A percentile compares a stretch with the other conserved stretches of the same genome.
Evolutionary conservation across 2,888 invertebrate species (phyloP).

Genomic region (Cerceris rybyensis): DNA sequence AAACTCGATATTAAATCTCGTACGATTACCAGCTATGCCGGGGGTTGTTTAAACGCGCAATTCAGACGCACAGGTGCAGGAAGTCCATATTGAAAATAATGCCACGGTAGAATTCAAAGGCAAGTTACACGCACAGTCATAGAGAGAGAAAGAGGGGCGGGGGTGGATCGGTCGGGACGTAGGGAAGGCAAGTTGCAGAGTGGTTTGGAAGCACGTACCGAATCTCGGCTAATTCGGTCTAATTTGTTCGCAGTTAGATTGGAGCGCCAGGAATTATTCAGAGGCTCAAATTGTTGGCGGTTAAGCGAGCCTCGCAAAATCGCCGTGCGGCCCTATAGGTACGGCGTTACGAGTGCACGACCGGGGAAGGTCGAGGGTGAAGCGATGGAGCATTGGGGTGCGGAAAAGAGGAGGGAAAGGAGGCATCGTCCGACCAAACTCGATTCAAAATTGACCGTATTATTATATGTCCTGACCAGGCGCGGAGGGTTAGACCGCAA

Average conservation of each 20-base stretch:
- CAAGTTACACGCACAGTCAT: conserved; percentile 31
- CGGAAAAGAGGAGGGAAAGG: conserved; percentile 31
- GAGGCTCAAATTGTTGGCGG: conserved; percentile 79
- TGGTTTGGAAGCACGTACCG: conserved; percentile 67
- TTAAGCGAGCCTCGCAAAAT: conserved; percentile 76
- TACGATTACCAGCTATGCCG: too few species aligned
- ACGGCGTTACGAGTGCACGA: conserved; percentile 45
- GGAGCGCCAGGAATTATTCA: conserved; percentile 80
- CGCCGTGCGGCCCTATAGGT: conserved; percentile 57
- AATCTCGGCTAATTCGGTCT: conserved; percentile 78
- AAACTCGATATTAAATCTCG: too few species aligned
- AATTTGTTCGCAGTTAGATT: conserved; percentile 80
- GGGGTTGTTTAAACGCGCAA: conserved; percentile 4
- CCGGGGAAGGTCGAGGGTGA: conserved; percentile 40
- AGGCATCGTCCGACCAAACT: conserved; percentile 70
- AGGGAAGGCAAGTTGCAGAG: conserved; percentile 41
- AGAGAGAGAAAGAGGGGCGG: conserved; percentile 20
- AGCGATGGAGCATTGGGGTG: conserved; percentile 45
- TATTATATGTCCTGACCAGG: conserved; percentile 73
- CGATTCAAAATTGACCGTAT: conserved; percentile 79
- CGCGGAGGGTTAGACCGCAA: conserved; percentile 66
- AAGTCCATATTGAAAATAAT: conserved; percentile 36
- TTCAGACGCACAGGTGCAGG: conserved; percentile 14
- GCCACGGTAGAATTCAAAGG: conserved; percentile 33
- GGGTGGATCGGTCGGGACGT: conserved; percentile 1